Evolutionary conservation across 2,113 vertebrate genomes (phyloP).

Genomic region (Lepus americanus): DNA sequence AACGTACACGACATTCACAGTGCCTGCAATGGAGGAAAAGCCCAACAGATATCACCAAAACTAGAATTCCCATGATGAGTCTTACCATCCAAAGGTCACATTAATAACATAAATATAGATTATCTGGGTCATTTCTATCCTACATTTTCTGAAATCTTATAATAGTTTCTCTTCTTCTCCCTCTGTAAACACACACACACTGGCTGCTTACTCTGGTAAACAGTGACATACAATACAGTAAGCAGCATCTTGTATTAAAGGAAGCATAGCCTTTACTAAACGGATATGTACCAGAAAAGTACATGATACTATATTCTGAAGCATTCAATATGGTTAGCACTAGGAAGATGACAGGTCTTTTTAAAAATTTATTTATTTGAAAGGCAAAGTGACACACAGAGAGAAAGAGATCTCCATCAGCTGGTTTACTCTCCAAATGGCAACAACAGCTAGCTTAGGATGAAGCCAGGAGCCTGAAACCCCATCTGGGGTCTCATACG

Average conservation of each 20-base stretch:
- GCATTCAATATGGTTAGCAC: background rate
- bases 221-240: background rate
- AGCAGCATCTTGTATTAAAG: background rate
- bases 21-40: background rate
- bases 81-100: background rate
- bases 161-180: background rate
- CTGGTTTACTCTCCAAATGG: too few species aligned
- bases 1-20: background rate
- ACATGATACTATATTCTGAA: background rate
- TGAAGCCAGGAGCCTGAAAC: too few species aligned
- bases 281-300: background rate
- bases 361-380: too few species aligned
- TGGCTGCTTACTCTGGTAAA: background rate
- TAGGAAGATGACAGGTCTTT: background rate
- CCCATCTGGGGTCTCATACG: too few species aligned
- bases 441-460: too few species aligned
- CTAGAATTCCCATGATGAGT: background rate
- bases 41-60: background rate
- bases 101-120: background rate
- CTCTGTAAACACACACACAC: background rate
- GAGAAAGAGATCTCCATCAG: too few species aligned
- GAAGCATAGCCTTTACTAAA: background rate
- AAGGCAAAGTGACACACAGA: too few species aligned
- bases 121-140: constrained; percentile 9
- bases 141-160: constrained; percentile 9